Conservation (phyloP, 2,797 vertebrate genomes). For the Denticeps clupeoides region DNA sequence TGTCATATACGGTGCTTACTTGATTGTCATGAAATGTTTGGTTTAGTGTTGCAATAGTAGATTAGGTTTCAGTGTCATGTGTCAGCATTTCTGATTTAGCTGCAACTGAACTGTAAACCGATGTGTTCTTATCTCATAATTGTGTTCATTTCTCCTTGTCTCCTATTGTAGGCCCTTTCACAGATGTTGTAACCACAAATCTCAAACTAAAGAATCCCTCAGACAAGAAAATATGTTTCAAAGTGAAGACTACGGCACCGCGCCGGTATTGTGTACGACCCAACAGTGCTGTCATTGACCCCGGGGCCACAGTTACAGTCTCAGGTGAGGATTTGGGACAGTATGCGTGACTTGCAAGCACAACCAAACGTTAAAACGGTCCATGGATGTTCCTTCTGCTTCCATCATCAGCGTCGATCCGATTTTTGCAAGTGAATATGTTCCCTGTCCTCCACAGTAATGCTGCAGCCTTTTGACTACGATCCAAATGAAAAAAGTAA, state of each 20-base stretch:
- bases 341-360: neutral
- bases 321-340: slow-evolving; percentile 71
- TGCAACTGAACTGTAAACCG: neutral
- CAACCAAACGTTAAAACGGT: neutral
- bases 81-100: too few species aligned
- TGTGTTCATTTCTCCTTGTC: neutral
- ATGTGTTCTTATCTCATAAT: neutral
- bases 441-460: slow-evolving; percentile 57
- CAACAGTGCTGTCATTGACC: slow-evolving; percentile 77
- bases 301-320: slow-evolving; percentile 66
- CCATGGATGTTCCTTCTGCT: neutral
- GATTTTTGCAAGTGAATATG: neutral
- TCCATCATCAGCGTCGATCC: neutral
- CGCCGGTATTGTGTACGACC: slow-evolving; percentile 80
- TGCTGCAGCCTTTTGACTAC: slow-evolving; percentile 82
- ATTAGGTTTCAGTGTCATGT: too few species aligned
- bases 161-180: slow-evolving; percentile 66
- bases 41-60: too few species aligned
- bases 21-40: too few species aligned
- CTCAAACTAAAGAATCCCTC: slow-evolving; percentile 78
- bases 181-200: slow-evolving; percentile 83
- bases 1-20: too few species aligned
- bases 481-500: slow-evolving; percentile 86
- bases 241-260: slow-evolving; percentile 83
- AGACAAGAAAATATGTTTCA: slow-evolving; percentile 78